These are phyloP conservation scores for Monopterus albus DNA, from an alignment of 2,113 vertebrate genomes.

Conservation along the genomic window DNA sequence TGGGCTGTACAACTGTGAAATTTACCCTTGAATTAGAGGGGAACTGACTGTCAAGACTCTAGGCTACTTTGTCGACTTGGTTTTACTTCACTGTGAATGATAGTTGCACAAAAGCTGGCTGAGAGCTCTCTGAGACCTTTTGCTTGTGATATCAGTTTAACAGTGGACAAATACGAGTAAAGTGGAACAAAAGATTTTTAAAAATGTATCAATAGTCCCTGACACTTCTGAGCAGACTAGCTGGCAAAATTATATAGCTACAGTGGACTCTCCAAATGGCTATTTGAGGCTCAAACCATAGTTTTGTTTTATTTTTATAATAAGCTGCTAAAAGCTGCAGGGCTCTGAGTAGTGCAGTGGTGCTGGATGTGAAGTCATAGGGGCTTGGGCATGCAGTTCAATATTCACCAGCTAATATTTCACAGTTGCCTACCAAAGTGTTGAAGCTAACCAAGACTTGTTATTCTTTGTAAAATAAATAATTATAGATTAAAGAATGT, in stretches of 20 bases:
- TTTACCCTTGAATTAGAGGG: constrained; percentile 52
- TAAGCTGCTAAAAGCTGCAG: constrained; percentile 76
- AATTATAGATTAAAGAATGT: constrained; percentile 78
- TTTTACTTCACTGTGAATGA: constrained; percentile 66
- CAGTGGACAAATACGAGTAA: constrained; percentile 14
- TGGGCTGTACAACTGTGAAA: constrained; percentile 59
- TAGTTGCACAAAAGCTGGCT: constrained; percentile 46
- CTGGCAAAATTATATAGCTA: constrained; percentile 54
- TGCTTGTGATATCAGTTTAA: constrained; percentile 35
- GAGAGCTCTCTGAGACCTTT: constrained; percentile 15
- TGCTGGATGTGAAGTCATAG: constrained; percentile 73
- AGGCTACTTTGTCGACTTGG: constrained; percentile 55
- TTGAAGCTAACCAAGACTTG: constrained; percentile 74
- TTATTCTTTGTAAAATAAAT: constrained; percentile 70
- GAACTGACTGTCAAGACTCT: constrained; percentile 51
- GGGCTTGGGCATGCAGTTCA: constrained; percentile 72
- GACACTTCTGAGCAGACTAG: constrained; percentile 34
- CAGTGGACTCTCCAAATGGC: constrained; percentile 50
- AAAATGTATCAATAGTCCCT: constrained; percentile 39
- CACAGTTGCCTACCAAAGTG: constrained; percentile 82
- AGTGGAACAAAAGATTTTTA: constrained; percentile 39
- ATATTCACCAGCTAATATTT: constrained; percentile 75
- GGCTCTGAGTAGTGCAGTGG: constrained; percentile 75
- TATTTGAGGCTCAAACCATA: constrained; percentile 62
- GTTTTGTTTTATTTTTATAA: constrained; percentile 55